Evolutionary conservation across 2,888 invertebrate genomes (phyloP).

Genomic region (Drosophila suboccidentalis): DNA sequence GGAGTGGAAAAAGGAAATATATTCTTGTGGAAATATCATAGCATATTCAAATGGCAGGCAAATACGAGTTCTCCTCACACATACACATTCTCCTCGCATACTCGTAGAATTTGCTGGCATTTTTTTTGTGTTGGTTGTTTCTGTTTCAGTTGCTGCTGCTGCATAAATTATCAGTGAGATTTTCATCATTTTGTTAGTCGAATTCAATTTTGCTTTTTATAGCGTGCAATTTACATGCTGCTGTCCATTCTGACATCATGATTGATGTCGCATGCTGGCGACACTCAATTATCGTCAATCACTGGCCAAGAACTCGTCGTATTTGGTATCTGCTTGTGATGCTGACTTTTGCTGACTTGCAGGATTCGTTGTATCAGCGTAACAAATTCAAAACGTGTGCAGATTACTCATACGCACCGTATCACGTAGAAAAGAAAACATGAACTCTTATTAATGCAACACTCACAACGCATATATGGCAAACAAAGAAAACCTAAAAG

Average conservation of each 20-base stretch:
- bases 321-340: background rate
- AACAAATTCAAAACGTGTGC: constrained; percentile 48
- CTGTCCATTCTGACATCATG: constrained; percentile 75
- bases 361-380: constrained; percentile 28
- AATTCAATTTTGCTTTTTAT: constrained; percentile 75
- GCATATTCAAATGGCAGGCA: constrained; percentile 58
- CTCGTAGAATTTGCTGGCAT: constrained; percentile 57
- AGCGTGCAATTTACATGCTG: constrained; percentile 76
- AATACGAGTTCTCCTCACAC: background rate
- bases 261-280: constrained; percentile 75
- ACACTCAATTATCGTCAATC: constrained; percentile 81
- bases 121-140: constrained; percentile 15
- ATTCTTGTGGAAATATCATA: constrained; percentile 51
- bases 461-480: background rate
- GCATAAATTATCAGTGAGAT: constrained; percentile 73
- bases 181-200: constrained; percentile 76
- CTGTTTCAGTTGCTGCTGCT: constrained; percentile 37
- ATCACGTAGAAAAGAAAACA: constrained; percentile 22
- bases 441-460: constrained; percentile 48
- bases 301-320: constrained; percentile 46
- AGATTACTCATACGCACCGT: constrained; percentile 72
- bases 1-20: constrained; percentile 11
- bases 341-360: constrained; percentile 46
- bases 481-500: constrained; percentile 19
- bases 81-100: too few relatives aligned